Evolutionary conservation across 2,797 vertebrate genomes (phyloP), one percentile per base, ranked within the genome.

Genomic region (Xyrichtys novacula): DNA sequence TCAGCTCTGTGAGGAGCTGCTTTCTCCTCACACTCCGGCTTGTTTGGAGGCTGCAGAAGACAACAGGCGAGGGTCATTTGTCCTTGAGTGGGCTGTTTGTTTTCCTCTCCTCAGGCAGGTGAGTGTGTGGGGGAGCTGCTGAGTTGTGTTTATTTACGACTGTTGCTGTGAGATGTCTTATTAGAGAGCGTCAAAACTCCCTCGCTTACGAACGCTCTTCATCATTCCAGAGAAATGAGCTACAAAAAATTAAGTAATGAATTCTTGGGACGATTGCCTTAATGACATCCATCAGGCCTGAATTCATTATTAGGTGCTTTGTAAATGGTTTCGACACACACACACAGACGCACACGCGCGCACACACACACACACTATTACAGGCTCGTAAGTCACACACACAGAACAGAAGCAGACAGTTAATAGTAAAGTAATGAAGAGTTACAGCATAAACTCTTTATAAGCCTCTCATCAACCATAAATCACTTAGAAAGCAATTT

Each of bases 341-440:
- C 67, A 11, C 32, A 28, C 42, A 28, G 44, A 52, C 15, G 19
- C 39, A 17, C 36, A 6, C 48, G 5, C 25, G 36, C 46, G n/a
- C 59, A 8, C 48, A 17, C 66, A 31, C 48, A 57, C 53, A 53
- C 52, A 52, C 72, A 50, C 61, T 49, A 44, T 34, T 54, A 54
- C 58, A 50, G 49, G 4, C 29, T 46, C 76, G 69, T 46, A 76
- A 61, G 44, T 59, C 31, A 71, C 36, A 71, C 63, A 59, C 46
- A 66, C 25, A 53, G 60, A 68, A 60, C 65, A 75, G 70, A 65
- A 52, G 57, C 62, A 58, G 46, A 52, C 54, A 66, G 76, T 73
- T 85, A 84, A 85, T 71, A 69, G 60, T 58, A 29, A 62, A 75
- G 81, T 83, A 73, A 85, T 87, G 72, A 85, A 78, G 80, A 84